These are phyloP conservation scores for Oophaga sylvatica DNA, from an alignment of 2,797 vertebrate species.

Conservation along the genomic window DNA sequence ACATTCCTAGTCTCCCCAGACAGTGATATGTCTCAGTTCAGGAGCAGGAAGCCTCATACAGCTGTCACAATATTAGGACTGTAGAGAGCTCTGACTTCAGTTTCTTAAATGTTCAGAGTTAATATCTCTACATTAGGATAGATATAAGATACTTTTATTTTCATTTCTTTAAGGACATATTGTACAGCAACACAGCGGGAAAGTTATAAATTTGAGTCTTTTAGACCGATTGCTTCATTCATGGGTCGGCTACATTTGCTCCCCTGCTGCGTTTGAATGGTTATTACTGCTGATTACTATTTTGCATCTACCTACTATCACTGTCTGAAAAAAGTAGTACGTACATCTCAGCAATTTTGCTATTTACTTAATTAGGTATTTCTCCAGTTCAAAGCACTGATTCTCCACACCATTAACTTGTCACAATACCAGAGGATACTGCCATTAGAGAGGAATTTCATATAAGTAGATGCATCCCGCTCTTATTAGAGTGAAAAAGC, in stretches of 20 bases:
- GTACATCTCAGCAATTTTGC: background rate
- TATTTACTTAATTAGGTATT: background rate
- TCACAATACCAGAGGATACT: background rate
- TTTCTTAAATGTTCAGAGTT: too few species aligned
- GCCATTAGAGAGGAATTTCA: background rate
- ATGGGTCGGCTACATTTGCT: background rate
- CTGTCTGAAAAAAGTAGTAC: background rate
- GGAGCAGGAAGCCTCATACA: too few species aligned
- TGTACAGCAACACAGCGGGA: background rate
- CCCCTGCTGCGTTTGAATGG: background rate
- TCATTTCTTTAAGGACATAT: background rate
- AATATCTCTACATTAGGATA: background rate
- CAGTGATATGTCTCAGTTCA: too few species aligned
- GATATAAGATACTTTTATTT: background rate
- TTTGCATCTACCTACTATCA: background rate
- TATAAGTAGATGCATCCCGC: background rate
- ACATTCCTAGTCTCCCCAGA: too few species aligned
- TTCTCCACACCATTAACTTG: background rate
- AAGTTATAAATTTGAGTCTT: background rate
- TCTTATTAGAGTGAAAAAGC: too few species aligned
- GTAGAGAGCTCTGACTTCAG: too few species aligned
- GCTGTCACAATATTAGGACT: too few species aligned
- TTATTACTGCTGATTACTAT: background rate
- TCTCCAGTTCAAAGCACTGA: background rate
- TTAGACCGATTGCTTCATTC: background rate